Base-by-base conservation (phyloP, 1,140 invertebrate genomes). In the Sarcophaga peregrina region DNA sequence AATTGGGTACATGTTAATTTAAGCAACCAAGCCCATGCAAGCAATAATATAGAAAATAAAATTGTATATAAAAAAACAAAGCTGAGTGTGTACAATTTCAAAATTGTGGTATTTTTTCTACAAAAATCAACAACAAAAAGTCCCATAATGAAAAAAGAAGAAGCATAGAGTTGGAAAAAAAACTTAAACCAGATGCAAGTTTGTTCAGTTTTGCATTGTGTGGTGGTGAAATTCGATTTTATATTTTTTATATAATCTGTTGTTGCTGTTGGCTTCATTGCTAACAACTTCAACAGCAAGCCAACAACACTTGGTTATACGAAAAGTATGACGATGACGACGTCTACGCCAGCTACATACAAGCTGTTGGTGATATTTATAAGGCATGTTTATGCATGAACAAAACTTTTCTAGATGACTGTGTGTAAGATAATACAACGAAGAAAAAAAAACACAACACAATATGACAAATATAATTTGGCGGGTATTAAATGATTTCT, bases 191-290 rank as follows among this genome's bases (percentile, higher is more conserved):
- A 76, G 74, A 76, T 76, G 74, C 74, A 46, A 50, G 74, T 48
- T 48, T 46, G 20, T 7, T 7, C 58, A 48, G 3, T 48, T 74
- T 58, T 58, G 54, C n/a, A 58, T 58, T 11, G 46, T n/a, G 20
- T 76, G 74, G 74, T 76, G 74, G 74, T 76, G 74, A 76, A 76
- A 76, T 76, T 76, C 13, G 74, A 76, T 76, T 76, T 37, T 76
- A 15, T 37, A 37, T 37, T 2, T 37, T 68, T 68, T 68, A 25
- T 52, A 52, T 68, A 25, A 5, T n/a, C 20, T 47, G 73, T 46
- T 75, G 45, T 13, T 48, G 74, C 7, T 76, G 46, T 17, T 46
- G 73, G 11, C 46, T 15, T 15, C 13, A 11, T 75, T 75, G 73
- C 54, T 62, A 62, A n/a, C 25, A 37, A 37, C 25, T 37, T 37